Percentiles rank a stretch among this genome's conserved stretches.
These are phyloP conservation scores for Alcedo atthis DNA, from an alignment of 2,797 vertebrate genomes.

Conservation along the genomic window DNA sequence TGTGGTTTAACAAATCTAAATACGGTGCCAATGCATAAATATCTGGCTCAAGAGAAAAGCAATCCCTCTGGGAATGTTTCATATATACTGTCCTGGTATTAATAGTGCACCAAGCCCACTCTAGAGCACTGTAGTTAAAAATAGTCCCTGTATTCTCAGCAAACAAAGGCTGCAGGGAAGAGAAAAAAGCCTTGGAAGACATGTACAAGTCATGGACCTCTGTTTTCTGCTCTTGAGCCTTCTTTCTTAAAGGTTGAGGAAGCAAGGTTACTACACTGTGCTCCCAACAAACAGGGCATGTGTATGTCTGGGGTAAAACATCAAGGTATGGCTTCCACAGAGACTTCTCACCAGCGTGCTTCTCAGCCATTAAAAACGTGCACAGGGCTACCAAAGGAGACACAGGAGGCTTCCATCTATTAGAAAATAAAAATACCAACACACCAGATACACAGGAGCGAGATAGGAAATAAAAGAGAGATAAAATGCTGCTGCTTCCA, in stretches of 20 bases:
- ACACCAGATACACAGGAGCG: neutral
- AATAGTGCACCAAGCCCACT: constrained; percentile 95
- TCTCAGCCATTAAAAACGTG: constrained; percentile 89
- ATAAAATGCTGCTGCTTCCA: neutral
- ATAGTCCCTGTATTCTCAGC: constrained; percentile 71
- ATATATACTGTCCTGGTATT: constrained; percentile 95
- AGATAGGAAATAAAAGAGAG: neutral
- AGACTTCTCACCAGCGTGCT: constrained; percentile 78
- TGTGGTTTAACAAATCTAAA: constrained; percentile 95
- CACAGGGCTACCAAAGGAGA: constrained; percentile 89
- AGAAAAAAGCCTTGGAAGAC: constrained; percentile 82
- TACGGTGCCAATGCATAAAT: constrained; percentile 90
- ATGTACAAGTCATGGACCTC: constrained; percentile 77
- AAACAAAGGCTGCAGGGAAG: constrained; percentile 88
- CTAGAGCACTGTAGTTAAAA: constrained; percentile 83
- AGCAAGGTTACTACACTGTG: constrained; percentile 77
- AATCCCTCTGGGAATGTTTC: constrained; percentile 72
- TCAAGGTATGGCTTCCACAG: constrained; percentile 90
- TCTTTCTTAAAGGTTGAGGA: constrained; percentile 75
- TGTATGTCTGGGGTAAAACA: constrained; percentile 85
- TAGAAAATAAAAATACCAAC: neutral
- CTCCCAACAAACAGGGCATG: constrained; percentile 85
- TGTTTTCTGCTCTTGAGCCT: constrained; percentile 82
- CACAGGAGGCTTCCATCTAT: constrained; percentile 86
- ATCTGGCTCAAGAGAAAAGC: constrained; percentile 83